Evolutionary conservation across 2,113 vertebrate genomes (phyloP).

Genomic region (Psittacula cyanocephala): DNA sequence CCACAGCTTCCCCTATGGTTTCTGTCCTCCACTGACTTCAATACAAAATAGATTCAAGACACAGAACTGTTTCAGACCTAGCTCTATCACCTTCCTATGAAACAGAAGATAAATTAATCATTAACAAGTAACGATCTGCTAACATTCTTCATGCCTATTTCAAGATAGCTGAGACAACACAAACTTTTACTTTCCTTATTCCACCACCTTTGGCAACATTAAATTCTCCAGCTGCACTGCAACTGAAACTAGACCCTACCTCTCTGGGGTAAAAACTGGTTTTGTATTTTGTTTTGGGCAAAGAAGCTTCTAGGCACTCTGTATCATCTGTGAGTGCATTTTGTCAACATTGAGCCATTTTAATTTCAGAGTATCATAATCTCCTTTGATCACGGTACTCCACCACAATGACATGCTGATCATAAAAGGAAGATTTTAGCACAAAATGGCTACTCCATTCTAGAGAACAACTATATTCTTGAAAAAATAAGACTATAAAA

Average conservation of each 20-base stretch:
- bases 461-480: neutral
- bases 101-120: neutral
- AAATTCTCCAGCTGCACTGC: neutral
- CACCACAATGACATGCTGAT: neutral
- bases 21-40: neutral
- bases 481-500: neutral
- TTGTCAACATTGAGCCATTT: neutral
- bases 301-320: neutral
- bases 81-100: neutral
- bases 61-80: neutral
- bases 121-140: neutral
- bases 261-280: neutral
- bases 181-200: neutral
- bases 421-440: neutral
- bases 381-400: accelerated
- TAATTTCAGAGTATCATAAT: neutral
- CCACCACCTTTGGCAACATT: neutral
- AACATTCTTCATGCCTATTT: neutral
- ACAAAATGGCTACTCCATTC: neutral
- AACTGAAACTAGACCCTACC: neutral
- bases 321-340: neutral
- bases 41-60: neutral
- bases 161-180: neutral
- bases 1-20: neutral
- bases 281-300: neutral